phyloP scores from a whole-genome alignment of 30 jellyfish, hydroid and myxozoan species.

The Hydra vulgaris region DNA sequence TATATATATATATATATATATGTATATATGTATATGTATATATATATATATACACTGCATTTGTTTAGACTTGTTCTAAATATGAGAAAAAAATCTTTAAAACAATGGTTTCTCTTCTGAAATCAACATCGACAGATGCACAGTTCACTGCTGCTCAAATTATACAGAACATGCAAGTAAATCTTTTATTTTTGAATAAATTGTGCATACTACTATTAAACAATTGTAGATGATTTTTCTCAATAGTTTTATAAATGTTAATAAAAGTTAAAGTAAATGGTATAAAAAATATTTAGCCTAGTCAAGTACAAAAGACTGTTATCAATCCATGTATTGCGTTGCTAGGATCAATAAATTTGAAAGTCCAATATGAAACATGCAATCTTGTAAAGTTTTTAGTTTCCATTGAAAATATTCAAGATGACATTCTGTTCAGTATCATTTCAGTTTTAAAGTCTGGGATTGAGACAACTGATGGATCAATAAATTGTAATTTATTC shows the following conservation, averaged over 20 bases:
- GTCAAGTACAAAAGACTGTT: not conserved
- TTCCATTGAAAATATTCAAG: not conserved
- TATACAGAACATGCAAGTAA: constrained; percentile 13
- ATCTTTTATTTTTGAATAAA: not conserved
- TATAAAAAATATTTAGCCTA: not conserved
- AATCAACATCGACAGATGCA: constrained; percentile 12
- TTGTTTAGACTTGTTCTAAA: not conserved
- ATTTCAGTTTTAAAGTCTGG: not conserved
- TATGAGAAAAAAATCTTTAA: constrained; percentile 7
- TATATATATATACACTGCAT: too few species aligned
- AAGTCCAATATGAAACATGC: not conserved
- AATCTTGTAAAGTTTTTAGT: not conserved
- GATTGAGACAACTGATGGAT: not conserved
- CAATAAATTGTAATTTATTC: not conserved
- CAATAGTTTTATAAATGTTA: too few species aligned
- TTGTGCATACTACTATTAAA: too few species aligned
- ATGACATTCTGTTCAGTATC: not conserved
- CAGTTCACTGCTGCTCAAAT: constrained; percentile 21
- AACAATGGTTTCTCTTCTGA: not conserved
- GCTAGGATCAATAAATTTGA: not conserved
- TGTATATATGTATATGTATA: too few species aligned
- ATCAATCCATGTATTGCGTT: not conserved
- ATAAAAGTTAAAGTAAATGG: too few species aligned
- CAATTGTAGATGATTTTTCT: too few species aligned
- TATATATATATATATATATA: too few species aligned